Base-by-base conservation (phyloP, 2,888 invertebrate genomes). In the Catocala nupta region DNA sequence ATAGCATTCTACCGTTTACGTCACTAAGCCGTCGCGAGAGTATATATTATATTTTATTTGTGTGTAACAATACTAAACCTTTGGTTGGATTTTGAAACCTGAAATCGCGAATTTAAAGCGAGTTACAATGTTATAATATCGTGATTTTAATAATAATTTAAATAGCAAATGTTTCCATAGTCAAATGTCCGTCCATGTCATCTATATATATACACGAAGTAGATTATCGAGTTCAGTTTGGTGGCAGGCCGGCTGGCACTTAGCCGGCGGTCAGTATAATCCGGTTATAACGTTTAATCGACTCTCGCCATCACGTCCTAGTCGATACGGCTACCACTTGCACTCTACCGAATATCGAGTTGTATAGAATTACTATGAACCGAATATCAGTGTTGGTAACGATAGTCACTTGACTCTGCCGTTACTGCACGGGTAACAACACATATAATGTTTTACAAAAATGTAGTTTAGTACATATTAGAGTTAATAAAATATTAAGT, bases 201-300 rank as follows among this genome's bases (percentile, higher is more conserved):
- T 43, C 54, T 56, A 33, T 55, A 60, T 59, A 48, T n/a, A 5
- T 73, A 68, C 59, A 64, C 59, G 49, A 34, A 63, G 57, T 63
- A 65, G 81, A 85, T 86, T 84, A 87, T 69, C 72, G 82, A 74
- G 75, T 83, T 71, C 84, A 85, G 87, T 87, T 77, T 83, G 81
- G 77, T 80, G 81, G 74, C 81, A 71, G 67, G 81, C 78, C 73
- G 77, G 78, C 74, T 81, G 81, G 81, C 90, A 89, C 90, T 91
- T 89, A 88, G 81, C 87, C 85, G 84, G 81, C 87, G 90, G 91
- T 86, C 90, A 88, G 77, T 77, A 77, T 91, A 93, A 93, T 91
- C 88, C 85, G 78, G 86, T 92, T 92, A 92, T 80, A 74, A 70
- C 85, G 84, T 86, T 88, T 90, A 91, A 92, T 92, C 91, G 90